Base-by-base conservation (phyloP, 1,140 invertebrate genomes). In the Frieseomelitta varia region DNA sequence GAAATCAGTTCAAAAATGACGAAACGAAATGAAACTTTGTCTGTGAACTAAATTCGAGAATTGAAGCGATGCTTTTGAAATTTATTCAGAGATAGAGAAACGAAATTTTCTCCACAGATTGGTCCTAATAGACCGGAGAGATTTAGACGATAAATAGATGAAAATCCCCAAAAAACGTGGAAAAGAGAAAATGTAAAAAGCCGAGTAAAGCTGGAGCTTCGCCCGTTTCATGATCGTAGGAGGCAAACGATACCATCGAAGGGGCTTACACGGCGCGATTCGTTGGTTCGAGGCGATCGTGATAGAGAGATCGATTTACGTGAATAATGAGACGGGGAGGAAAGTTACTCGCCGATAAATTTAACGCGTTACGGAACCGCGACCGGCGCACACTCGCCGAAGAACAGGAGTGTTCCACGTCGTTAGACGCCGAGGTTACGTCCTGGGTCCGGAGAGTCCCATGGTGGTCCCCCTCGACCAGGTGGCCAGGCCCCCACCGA, bases 381-480 rank as follows among this genome's bases (percentile, higher is more conserved):
- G 81, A 63, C 55, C 76, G 63, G 65, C 58, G 68, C 75, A 72
- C 68, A 53, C 56, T 63, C 24, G 67, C 75, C 81, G 83, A 68
- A 65, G 84, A 76, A 85, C 84, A 82, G 75, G 67, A 84, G 83
- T 82, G 84, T 85, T 85, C 80, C 84, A 82, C 84, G 84, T 85
- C 84, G 84, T 85, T 85, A 85, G 80, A 85, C 80, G 74, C 84
- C 79, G 73, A 85, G 72, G 71, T 85, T 82, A 85, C 79, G 84
- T 85, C 78, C 79, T 63, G 79, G 78, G 79, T 51, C 79, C 73
- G 80, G 19, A 75, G 8, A 85, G 79, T 65, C 72, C 79, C 79
- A 83, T 73, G 81, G 85, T 86, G 85, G 85, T 86, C 81, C 80
- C 67, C 81, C 74, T 69, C 68, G 56, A 86, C 79, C 85, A 83